These are phyloP conservation scores for Diorhabda carinulata DNA, from an alignment of 1,140 invertebrate genomes.

Conservation along the genomic window DNA sequence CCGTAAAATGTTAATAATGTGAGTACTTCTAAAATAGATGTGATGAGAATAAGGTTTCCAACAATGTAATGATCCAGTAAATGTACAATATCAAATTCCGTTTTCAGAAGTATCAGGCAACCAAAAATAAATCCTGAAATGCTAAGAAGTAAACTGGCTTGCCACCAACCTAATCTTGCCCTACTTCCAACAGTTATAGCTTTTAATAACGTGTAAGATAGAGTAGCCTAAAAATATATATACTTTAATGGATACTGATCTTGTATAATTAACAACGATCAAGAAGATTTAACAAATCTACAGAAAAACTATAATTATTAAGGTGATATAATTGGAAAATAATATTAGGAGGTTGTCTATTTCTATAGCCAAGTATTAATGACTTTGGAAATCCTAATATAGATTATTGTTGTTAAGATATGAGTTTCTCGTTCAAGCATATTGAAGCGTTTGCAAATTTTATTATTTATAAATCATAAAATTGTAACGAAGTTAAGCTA, in stretches of 20 bases:
- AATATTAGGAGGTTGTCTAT: too few relatives aligned
- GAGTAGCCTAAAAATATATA: slow-evolving; percentile 46
- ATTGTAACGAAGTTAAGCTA: too few relatives aligned
- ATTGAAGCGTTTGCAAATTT: too few relatives aligned
- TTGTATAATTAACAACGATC: too few relatives aligned
- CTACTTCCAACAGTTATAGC: slow-evolving; percentile 47
- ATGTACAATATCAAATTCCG: slow-evolving; percentile 47
- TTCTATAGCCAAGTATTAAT: too few relatives aligned
- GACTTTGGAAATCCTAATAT: too few relatives aligned
- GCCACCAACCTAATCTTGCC: slow-evolving; percentile 46
- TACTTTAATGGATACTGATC: not conserved
- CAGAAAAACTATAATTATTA: too few relatives aligned
- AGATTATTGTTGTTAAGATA: too few relatives aligned
- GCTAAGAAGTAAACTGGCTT: slow-evolving; percentile 40
- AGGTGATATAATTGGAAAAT: too few relatives aligned
- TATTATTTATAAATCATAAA: too few relatives aligned
- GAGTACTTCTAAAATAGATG: slow-evolving; percentile 50
- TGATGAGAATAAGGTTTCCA: slow-evolving; percentile 50
- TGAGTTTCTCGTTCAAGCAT: too few relatives aligned
- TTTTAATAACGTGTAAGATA: slow-evolving; percentile 50
- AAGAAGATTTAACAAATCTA: too few relatives aligned
- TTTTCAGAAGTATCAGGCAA: slow-evolving; percentile 30
- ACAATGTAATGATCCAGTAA: slow-evolving; percentile 53
- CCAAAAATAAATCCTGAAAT: slow-evolving; percentile 45
- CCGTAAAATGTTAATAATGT: slow-evolving; percentile 53